Evolutionary conservation across 2,888 invertebrate species (phyloP).

Genomic region (Pollenia griseotomentosa): DNA sequence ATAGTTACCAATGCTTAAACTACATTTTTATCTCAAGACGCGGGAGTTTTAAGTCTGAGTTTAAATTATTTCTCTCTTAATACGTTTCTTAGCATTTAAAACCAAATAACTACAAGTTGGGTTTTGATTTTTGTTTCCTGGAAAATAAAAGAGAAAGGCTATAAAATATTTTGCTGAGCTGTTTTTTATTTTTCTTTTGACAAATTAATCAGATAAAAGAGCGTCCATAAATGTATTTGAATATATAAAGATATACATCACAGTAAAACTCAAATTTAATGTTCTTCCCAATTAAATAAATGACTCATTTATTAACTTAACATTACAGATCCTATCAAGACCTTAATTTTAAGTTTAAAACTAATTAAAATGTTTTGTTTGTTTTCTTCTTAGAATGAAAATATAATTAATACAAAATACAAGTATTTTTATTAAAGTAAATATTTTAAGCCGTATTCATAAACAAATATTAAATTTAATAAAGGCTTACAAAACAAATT

Average conservation of each 20-base stretch:
- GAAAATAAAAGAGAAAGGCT: conserved; percentile 82
- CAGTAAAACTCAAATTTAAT: neutral
- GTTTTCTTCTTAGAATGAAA: neutral
- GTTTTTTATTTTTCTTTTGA: conserved; percentile 16
- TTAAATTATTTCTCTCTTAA: neutral
- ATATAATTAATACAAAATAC: no score
- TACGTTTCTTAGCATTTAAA: neutral
- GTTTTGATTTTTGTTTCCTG: conserved; percentile 79
- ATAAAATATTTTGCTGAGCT: conserved; percentile 9
- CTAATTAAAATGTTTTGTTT: neutral
- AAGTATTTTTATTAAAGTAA: no score
- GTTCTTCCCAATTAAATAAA: neutral
- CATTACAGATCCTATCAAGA: neutral
- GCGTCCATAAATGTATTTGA: conserved; percentile 9
- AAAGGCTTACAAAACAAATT: no score
- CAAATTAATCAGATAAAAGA: conserved; percentile 44
- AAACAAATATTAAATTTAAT: no score
- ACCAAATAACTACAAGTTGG: conserved; percentile 76
- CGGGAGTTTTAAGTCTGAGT: neutral
- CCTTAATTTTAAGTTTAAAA: neutral
- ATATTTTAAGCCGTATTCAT: no score
- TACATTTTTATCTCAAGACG: conserved; percentile 2
- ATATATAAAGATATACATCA: neutral
- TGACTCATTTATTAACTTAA: conserved; percentile 46
- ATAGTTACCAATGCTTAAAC: neutral